Base-by-base conservation (phyloP, 1,140 invertebrate genomes). In the Drosophila pseudoananassae region DNA sequence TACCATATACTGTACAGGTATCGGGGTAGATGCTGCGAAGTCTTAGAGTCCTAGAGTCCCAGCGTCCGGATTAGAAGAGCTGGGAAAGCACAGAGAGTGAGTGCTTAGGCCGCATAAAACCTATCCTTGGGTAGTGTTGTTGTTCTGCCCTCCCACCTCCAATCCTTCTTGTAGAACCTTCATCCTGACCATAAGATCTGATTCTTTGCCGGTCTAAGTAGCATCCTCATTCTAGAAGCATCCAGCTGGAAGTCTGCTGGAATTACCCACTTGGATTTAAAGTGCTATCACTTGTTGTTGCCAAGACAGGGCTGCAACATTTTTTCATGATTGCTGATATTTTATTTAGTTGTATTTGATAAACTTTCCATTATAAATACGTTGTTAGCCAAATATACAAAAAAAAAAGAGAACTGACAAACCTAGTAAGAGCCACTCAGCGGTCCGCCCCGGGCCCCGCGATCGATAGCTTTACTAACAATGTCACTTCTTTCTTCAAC, bases 51-150 rank as follows among this genome's bases (percentile, higher is more conserved):
- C 47, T 9, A n/a, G 40, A 31, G n/a, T 14, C 12, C 47, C 4
- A 12, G 25, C 6, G 23, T 43, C 38, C 38, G 25, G 38, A 27
- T 46, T 45, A 45, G 29, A 49, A 58, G 53, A 12, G 63, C 38
- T 14, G 3, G 14, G 38, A 17, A 15, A 15, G 64, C 55, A 27
- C 52, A 40, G 31, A 43, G 31, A 43, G 27, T 45, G 65, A 49
- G 64, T 61, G 68, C 83, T 87, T 78, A 82, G 78, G 78, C 83
- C 78, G 71, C 71, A 78, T 82, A 88, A 87, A 87, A 55, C 83
- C 83, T 82, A 88, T 78, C 66, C 53, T 63, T 60, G 60, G 81
- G 63, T 75, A 85, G 74, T 74, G 81, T 85, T 85, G 73, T 77
- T 71, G 58, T 72, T 43, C 15, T 23, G 61, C 51, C 56, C 51